Percentiles rank a stretch among this genome's conserved stretches.
Evolutionary conservation across 2,113 vertebrate genomes (phyloP).

Genomic region (Gnathonemus echidnorhynchus): DNA sequence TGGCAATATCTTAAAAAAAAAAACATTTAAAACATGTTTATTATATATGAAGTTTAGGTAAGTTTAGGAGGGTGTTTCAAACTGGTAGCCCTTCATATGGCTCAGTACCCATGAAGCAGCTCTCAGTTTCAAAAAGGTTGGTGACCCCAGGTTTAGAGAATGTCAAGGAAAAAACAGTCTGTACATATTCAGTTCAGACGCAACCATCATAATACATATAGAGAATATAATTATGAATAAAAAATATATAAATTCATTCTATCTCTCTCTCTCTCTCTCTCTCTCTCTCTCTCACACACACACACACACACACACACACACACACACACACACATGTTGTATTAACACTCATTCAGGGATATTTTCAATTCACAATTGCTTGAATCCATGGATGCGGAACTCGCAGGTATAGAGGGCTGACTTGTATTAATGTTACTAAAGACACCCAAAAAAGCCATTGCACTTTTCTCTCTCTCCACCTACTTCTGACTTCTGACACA

Average conservation of each 20-base stretch:
- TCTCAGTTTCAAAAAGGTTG: too few relatives aligned
- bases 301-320: neutral
- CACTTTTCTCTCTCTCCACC: neutral
- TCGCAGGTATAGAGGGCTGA: neutral
- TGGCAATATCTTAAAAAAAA: too few relatives aligned
- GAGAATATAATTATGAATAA: neutral
- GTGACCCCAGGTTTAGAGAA: too few relatives aligned
- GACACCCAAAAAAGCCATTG: neutral
- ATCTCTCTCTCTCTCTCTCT: neutral
- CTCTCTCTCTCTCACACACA: too few relatives aligned
- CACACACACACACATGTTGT: neutral
- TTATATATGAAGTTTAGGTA: too few relatives aligned
- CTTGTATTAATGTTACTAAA: neutral
- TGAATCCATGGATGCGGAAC: neutral
- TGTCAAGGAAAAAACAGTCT: too few relatives aligned
- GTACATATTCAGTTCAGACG: neutral
- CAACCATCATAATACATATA: neutral
- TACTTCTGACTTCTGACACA: neutral
- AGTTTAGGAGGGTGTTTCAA: too few relatives aligned
- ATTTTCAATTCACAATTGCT: neutral
- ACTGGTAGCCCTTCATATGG: too few relatives aligned
- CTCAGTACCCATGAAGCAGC: too few relatives aligned
- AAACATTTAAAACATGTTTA: too few relatives aligned
- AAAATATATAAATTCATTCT: neutral
- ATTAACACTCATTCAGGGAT: neutral